These are phyloP conservation scores for Leistus spinibarbis DNA, from an alignment of 2,888 invertebrate genomes.

Conservation along the genomic window DNA sequence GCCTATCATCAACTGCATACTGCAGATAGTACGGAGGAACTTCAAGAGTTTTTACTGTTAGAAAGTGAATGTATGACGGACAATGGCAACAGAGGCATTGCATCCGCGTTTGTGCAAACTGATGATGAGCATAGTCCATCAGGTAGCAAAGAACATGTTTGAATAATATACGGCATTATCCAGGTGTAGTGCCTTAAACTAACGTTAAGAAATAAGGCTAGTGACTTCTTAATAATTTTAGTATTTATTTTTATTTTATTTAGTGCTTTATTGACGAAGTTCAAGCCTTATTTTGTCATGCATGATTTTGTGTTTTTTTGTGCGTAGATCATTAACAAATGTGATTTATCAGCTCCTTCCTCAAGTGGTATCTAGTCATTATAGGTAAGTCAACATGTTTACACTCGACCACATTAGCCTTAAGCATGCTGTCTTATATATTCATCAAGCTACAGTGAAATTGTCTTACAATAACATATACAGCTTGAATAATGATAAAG, in stretches of 20 bases:
- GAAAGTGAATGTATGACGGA: constrained; percentile 65
- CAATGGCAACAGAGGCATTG: constrained; percentile 58
- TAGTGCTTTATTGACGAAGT: background rate
- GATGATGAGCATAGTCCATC: constrained; percentile 44
- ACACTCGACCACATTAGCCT: background rate
- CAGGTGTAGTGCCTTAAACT: constrained; percentile 1
- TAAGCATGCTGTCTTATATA: background rate
- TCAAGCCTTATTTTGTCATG: constrained; percentile 29
- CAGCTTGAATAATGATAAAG: background rate
- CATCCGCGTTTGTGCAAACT: constrained; percentile 56
- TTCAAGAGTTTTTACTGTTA: constrained; percentile 66
- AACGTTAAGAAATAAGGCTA: constrained; percentile 17
- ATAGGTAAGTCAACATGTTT: constrained; percentile 37
- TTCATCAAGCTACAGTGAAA: background rate
- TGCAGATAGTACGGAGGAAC: constrained; percentile 66
- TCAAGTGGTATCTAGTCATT: constrained; percentile 44
- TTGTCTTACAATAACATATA: background rate
- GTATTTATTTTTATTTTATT: background rate
- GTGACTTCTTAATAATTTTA: background rate
- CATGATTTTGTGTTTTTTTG: constrained; percentile 41
- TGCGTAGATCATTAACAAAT: constrained; percentile 43
- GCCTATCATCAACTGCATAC: constrained; percentile 64
- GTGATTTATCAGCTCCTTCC: constrained; percentile 13
- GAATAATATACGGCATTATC: background rate
- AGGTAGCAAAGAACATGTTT: background rate